Base-by-base conservation (phyloP, 2,888 invertebrate species). In the Clivina fossor region DNA sequence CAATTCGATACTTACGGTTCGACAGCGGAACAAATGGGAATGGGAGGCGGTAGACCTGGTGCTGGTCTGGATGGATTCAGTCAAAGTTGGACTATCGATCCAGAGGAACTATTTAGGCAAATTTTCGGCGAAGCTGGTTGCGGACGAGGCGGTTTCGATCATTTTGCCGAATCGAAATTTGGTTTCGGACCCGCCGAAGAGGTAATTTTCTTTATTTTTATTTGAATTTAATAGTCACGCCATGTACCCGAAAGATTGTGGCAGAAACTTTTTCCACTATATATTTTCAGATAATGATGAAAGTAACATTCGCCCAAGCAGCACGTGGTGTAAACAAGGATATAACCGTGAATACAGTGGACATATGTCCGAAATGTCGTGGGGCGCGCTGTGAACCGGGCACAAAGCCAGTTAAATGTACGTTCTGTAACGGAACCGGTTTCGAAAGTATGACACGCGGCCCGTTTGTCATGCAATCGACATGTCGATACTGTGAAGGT, bases 281-380 rank as follows among this genome's bases (percentile, higher is more conserved):
- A 20, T 11, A 44, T 57, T 66, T 73, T 4, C 68, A 92, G 91
- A 78, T 91, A 11, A 80, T 89, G 38, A 85, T 99, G 79, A 90
- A 91, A 68, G 76, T 99, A 62, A 84, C 87, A 1, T 99, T 99
- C 72, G 81, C 88, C 0, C 93, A 97, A 80, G 97, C 99, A 4
- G 97, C 96, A 0, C 81, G 96, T 2, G 99, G 99, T 26, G 86
- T 93, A 0, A 95, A 94, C 72, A 99, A 98, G 74, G 93, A 96
- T 43, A 81, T 98, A 1, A 82, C 83, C 60, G 76, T 99, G 2
- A 98, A 98, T 74, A 86, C 97, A 0, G 84, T 95, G 5, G 98
- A 98, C 69, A 88, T 84, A 0, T 99, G 99, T 71, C 84, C 85
- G 0, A 92, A 90, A 71, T 99, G 99, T 71, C 71, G 74, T 33